Conservation (phyloP, 1,140 invertebrate species). For the Cardiocondyla obscurior region DNA sequence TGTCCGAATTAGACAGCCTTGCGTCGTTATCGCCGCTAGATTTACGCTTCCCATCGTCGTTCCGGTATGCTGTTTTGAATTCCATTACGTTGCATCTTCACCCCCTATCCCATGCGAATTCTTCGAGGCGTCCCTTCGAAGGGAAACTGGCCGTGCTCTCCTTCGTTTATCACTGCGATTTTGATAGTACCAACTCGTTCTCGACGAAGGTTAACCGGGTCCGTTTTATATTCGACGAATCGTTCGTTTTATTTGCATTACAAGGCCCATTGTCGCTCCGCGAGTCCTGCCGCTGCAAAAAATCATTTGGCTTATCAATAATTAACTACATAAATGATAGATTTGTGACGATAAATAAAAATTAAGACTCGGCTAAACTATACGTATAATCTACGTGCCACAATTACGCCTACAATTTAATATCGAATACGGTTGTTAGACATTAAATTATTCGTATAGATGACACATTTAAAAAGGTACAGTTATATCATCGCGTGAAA, state of each 20-base stretch:
- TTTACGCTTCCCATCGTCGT: constrained; percentile 14
- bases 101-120: neutral
- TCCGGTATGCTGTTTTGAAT: neutral
- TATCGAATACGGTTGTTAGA: neutral
- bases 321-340: neutral
- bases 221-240: constrained; percentile 16
- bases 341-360: neutral
- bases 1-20: neutral
- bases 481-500: neutral
- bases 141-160: neutral
- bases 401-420: neutral
- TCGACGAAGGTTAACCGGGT: constrained; percentile 35
- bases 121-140: neutral
- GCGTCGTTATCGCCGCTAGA: neutral
- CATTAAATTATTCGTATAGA: neutral
- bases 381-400: neutral
- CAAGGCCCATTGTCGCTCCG: constrained; percentile 4
- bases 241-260: constrained; percentile 20
- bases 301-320: neutral
- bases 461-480: neutral
- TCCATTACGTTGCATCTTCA: neutral
- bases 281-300: neutral
- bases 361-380: neutral
- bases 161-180: constrained; percentile 31
- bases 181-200: constrained; percentile 14